Base-by-base conservation (phyloP, 2,797 vertebrate genomes). In the Avahi laniger region DNA sequence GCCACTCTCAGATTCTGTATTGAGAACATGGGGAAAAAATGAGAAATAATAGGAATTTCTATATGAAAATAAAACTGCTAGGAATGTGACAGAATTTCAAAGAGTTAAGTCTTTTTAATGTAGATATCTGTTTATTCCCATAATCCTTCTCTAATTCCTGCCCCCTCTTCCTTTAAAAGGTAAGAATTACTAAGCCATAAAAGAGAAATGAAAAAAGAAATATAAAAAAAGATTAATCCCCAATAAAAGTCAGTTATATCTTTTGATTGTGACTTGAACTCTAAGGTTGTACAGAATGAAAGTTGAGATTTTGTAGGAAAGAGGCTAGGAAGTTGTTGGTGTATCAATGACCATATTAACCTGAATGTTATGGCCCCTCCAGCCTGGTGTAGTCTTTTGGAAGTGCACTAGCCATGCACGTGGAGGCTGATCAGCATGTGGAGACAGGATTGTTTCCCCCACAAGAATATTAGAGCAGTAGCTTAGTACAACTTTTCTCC, bases 1-100 rank as follows among this genome's bases (percentile, higher is more conserved):
- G 70, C 69, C 43, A 67, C 30, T 75, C 24, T 89, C n/a, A 69
- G 46, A 57, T 18, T 84, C 22, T 85, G 18, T 79, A 90, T 87
- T 79, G 57, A 92, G 63, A 78, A 89, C 8, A 35, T 92, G 41
- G 81, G 17, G 13, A 13, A 83, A 80, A 91, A 78, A 73, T 67
- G 26, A 93, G 46, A 80, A 92, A 11, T 84, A 67, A 30, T 69
- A 41, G n/a, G 3, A 89, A 80, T 84, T 90, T 92, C 52, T 89
- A 0, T 38, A 48, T 90, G 76, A 94, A 96, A 92, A 73, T 89
- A 82, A 28, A 89, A 93, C n/a, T 90, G 28, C 78, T 90, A 91
- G 26, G 46, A 95, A 78, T 96, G 15, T 92, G 67, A 86, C 76
- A 72, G 8, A 76, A 72, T 93, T 93, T 89, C 26, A 78, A 18